Evolutionary conservation across 2,797 vertebrate genomes (phyloP).

Genomic region (Denticeps clupeoides): DNA sequence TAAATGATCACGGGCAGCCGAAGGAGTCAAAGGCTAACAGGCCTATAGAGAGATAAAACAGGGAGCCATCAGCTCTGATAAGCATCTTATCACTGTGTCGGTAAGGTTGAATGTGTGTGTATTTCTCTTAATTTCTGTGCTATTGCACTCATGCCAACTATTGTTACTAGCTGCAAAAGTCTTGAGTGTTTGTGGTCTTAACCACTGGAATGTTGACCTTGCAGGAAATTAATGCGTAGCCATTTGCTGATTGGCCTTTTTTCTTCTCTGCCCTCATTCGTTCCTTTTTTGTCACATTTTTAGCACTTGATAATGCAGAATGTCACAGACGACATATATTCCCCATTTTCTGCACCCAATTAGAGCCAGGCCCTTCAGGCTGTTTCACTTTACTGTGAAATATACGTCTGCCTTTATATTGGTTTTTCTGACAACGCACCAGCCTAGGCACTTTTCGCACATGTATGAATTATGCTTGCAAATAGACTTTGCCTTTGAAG

Average conservation of each 20-base stretch:
- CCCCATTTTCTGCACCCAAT: conserved; percentile 28
- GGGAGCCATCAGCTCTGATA: conserved; percentile 36
- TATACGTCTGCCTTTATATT: conserved; percentile 27
- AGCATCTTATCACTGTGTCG: conserved; percentile 51
- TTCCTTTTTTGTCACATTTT: conserved; percentile 15
- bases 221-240: background rate
- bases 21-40: conserved; percentile 32
- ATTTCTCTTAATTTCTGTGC: background rate
- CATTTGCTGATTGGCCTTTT: background rate
- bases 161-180: too few relatives aligned
- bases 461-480: conserved; percentile 38
- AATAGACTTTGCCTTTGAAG: conserved; percentile 27
- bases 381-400: conserved; percentile 38
- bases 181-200: background rate
- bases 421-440: conserved; percentile 23
- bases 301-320: conserved; percentile 8
- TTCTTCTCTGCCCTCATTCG: background rate
- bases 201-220: too few relatives aligned
- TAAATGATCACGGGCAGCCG: conserved; percentile 37
- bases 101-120: conserved; percentile 29
- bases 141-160: too few relatives aligned
- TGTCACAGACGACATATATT: conserved; percentile 15
- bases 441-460: conserved; percentile 37
- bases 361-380: conserved; percentile 27
- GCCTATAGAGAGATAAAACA: conserved; percentile 38